A percentile compares a stretch with the other conserved stretches of the same genome.
These are phyloP conservation scores for Pseudococcus jackbeardsleyi DNA, from an alignment of 2,888 invertebrate species.

Conservation along the genomic window DNA sequence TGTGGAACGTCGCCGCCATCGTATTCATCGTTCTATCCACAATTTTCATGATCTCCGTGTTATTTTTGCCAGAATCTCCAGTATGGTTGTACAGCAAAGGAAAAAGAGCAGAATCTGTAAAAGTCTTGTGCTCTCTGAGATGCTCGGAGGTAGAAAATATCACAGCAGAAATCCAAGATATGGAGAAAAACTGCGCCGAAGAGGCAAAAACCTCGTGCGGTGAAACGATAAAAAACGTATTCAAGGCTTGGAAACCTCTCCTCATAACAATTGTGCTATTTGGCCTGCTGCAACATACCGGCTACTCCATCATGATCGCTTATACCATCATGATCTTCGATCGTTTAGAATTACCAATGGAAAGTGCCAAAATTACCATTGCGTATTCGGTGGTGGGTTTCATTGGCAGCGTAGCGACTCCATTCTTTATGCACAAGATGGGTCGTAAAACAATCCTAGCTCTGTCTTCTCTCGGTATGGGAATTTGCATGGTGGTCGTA, in stretches of 20 bases:
- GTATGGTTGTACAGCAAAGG: conserved; percentile 60
- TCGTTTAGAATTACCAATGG: neutral
- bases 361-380: neutral
- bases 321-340: conserved; percentile 34
- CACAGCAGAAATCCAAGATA: conserved; percentile 5
- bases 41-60: neutral
- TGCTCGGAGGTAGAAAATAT: neutral
- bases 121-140: neutral
- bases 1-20: conserved; percentile 48
- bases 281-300: neutral
- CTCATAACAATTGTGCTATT: neutral
- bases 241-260: conserved; percentile 8
- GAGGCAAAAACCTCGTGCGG: neutral
- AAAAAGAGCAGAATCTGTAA: neutral
- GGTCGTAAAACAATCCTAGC: neutral
- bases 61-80: conserved; percentile 65
- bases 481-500: neutral
- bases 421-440: conserved; percentile 36
- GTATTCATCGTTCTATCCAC: neutral
- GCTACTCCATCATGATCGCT: neutral
- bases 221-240: neutral
- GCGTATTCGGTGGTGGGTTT: conserved; percentile 1
- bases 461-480: neutral
- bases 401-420: neutral
- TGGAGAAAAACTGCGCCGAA: conserved; percentile 2